phyloP scores from a whole-genome alignment of 1,140 invertebrate genomes.

The Drosophila trapezifrons region DNA sequence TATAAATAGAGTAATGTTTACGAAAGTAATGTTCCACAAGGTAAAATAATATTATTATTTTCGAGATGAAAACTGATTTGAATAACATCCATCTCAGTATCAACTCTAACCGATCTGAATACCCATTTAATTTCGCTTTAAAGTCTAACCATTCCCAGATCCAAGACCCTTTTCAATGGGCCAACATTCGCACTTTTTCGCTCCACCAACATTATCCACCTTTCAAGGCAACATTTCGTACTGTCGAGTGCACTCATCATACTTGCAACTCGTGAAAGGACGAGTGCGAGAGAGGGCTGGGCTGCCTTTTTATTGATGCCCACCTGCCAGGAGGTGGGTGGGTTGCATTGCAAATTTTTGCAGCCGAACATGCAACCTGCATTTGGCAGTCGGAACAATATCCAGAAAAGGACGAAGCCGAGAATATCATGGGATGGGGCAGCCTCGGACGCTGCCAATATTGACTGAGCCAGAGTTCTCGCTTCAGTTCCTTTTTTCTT shows the following conservation, averaged over 20 bases:
- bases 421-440: constrained; percentile 24
- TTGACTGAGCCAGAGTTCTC: constrained; percentile 74
- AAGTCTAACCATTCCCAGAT: neutral
- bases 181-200: constrained; percentile 23
- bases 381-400: constrained; percentile 79
- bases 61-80: no score
- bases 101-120: no score
- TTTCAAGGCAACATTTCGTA: constrained; percentile 62
- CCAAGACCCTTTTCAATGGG: constrained; percentile 40
- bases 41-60: no score
- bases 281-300: neutral
- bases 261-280: constrained; percentile 52
- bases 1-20: no score
- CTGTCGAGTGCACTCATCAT: constrained; percentile 80
- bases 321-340: constrained; percentile 50
- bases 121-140: constrained; percentile 40
- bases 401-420: constrained; percentile 39
- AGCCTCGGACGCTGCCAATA: constrained; percentile 79
- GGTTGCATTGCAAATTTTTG: constrained; percentile 78
- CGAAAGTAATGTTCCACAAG: no score
- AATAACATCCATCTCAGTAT: no score
- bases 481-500: constrained; percentile 39
- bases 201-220: neutral
- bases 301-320: constrained; percentile 68
- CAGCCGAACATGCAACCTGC: constrained; percentile 75